Base-by-base conservation (phyloP, 2,113 vertebrate genomes). In the Plestiodon gilberti region DNA sequence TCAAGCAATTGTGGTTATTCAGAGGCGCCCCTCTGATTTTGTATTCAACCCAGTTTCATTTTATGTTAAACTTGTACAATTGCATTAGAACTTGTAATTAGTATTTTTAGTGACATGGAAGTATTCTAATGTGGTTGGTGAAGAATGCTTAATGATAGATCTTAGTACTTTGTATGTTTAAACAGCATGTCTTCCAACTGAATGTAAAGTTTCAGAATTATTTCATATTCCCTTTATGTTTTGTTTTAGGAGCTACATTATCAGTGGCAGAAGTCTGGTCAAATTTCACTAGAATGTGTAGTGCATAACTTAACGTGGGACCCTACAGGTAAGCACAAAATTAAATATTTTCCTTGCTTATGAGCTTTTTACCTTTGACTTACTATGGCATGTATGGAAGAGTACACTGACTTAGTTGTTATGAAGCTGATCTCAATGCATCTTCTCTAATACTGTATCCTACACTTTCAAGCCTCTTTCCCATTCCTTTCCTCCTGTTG, bases 241-340 rank as follows among this genome's bases (percentile, higher is more conserved):
- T 82, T 69, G 89, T 94, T 95, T 90, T 96, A 99, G 98, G 96
- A 94, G 17, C 91, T 95, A 75, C 97, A 95, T 90, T 97, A 95
- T 93, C 99, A 99, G n/a, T 99, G 99, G 99, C 98, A 99, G 94
- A 98, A 98, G 93, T 98, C 95, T 85, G 98, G 98, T 62, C 99
- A 99, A 77, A 98, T 99, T 95, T 94, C 96, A 88, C 92, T 99
- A 89, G 96, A 98, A 87, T 96, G 97, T 25, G 90, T 96, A 91
- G 98, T 96, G 81, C 97, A 97, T 88, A 99, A 98, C 95, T 94
- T 99, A 91, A 98, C 98, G 0, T 99, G 99, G 99, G 97, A 99
- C 94, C 98, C 98, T 2, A 95, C 97, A 97, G 99, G 99, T 99
- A 97, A 86, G 73, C 90, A 83, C 0, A 81, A 33, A 57, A 81